Evolutionary conservation across 2,888 invertebrate species (phyloP).

Genomic region (Oligia strigilis): DNA sequence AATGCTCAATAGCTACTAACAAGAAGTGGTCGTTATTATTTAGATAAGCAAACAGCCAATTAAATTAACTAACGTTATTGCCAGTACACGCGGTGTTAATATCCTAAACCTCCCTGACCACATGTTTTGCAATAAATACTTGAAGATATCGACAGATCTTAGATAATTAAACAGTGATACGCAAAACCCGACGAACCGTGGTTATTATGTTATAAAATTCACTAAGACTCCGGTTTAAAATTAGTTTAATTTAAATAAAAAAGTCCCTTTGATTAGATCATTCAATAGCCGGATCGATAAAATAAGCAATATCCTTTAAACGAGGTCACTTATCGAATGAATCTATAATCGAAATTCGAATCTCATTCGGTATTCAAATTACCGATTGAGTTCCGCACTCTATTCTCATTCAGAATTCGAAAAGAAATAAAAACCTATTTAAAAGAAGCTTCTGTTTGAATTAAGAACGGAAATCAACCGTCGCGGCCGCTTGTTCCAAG

Average conservation of each 20-base stretch:
- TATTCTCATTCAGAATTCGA: slow-evolving; percentile 78
- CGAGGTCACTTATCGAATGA: slow-evolving; percentile 90
- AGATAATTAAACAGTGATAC: slow-evolving; percentile 69
- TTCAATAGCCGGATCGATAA: slow-evolving; percentile 84
- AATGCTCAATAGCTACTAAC: slow-evolving; percentile 43
- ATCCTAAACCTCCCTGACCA: slow-evolving; percentile 52
- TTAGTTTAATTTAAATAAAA: slow-evolving; percentile 66
- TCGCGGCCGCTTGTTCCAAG: slow-evolving; percentile 87
- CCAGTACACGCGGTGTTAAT: slow-evolving; percentile 39
- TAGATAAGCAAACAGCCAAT: slow-evolving; percentile 64
- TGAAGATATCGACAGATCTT: slow-evolving; percentile 69
- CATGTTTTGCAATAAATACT: slow-evolving; percentile 65
- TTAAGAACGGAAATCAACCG: slow-evolving; percentile 90
- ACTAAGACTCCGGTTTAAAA: slow-evolving; percentile 60
- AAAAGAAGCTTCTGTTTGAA: slow-evolving; percentile 87
- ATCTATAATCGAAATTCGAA: slow-evolving; percentile 89
- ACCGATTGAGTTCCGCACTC: slow-evolving; percentile 85
- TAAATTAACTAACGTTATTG: slow-evolving; percentile 70
- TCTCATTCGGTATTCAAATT: slow-evolving; percentile 85
- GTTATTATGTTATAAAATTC: slow-evolving; percentile 63
- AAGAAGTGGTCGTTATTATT: slow-evolving; percentile 49
- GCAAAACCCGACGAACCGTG: slow-evolving; percentile 57
- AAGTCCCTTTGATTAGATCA: slow-evolving; percentile 78
- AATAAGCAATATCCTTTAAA: slow-evolving; percentile 89
- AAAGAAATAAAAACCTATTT: slow-evolving; percentile 82